Base-by-base conservation (phyloP, 2,113 vertebrate genomes). In the Bubo scandiacus region DNA sequence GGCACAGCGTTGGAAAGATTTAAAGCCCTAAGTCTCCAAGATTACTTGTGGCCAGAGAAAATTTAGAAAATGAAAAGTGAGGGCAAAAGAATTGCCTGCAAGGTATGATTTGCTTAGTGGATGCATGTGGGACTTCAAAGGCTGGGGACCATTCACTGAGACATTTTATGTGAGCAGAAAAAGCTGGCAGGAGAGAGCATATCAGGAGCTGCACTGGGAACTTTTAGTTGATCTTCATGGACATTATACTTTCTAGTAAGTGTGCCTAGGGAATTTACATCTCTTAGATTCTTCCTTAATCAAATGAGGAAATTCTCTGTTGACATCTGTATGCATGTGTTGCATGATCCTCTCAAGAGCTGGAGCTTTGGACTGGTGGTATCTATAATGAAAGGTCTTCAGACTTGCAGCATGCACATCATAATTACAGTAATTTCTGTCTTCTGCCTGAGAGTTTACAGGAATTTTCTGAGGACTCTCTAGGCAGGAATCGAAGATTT, bases 381-480 rank as follows among this genome's bases (percentile, higher is more conserved):
- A 20, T 0, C 0, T 2, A 11, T 26, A 82, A 67, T 4, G 8
- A 71, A 89, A 16, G 52, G 38, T 27, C n/a, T 81, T 81, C 32
- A 38, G 55, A 81, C 8, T 21, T 34, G 36, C 2, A 32, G 43
- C 14, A n/a, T 12, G 34, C 26, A 40, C 32, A 49, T 23, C 13
- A 5, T 47, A 91, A 63, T 30, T 80, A 51, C 13, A 68, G 71
- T 67, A 36, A 63, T 59, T 94, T 78, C 25, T 71, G 16, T 36
- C 32, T 71, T 62, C 25, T 42, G 34, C 23, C 49, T 92, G 42
- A 66, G 81, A 79, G 27, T 54, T 91, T 38, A 74, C n/a, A 71
- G 34, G 23, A 81, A 67, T 42, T 58, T 62, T 81, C n/a, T 71
- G 42, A 89, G 29, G 20, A 74, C 19, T 74, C 29, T 67, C 42